Evolutionary conservation across 2,797 vertebrate species (phyloP), one percentile per base, ranked within the genome.

Genomic region (Sebastes vulpes): DNA sequence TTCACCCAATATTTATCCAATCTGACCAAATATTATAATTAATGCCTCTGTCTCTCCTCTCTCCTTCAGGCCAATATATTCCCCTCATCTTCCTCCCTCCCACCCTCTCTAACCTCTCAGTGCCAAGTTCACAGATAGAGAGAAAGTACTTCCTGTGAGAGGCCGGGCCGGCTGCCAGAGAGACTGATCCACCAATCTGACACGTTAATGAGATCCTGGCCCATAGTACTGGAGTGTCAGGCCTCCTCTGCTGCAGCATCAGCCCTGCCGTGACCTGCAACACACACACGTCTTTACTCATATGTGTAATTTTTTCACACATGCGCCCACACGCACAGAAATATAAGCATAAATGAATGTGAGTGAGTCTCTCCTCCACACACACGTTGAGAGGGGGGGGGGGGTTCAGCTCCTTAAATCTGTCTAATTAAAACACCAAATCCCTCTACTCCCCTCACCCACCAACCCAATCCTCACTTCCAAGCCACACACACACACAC

Each of bases 371-470:
- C 64, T 29, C 53, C 53, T 26, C 18, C 58, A 58, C 59, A 77
- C 69, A 70, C 50, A n/a, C 26, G 71, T 54, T 95, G 60, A 60
- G 67, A 28, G 35, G 32, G 68, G 67, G 65, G 4, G 25, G 25
- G 25, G 96, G 97, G 97, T 97, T 97, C 97, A 96, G 96, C 97
- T 98, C 96, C 98, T 98, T 98, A 98, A 99, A 96, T 98, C 97
- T 97, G 97, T 98, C 98, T 99, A 99, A 99, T 99, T 99, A 99
- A 99, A 99, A 98, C 96, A 96, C 98, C 97, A 98, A 98, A 97
- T 98, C 98, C 97, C 98, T 95, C 96, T 95, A 96, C 96, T 96
- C 97, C 93, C 85, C 90, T 88, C 92, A 89, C 92, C 89, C 93
- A 92, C 87, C 79, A 87, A 86, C 90, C 81, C 86, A 85, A 88